Percentiles rank a stretch among this genome's conserved stretches.
Conservation (phyloP, 2,888 invertebrate species). For the Caenorhabditis doughertyi region DNA sequence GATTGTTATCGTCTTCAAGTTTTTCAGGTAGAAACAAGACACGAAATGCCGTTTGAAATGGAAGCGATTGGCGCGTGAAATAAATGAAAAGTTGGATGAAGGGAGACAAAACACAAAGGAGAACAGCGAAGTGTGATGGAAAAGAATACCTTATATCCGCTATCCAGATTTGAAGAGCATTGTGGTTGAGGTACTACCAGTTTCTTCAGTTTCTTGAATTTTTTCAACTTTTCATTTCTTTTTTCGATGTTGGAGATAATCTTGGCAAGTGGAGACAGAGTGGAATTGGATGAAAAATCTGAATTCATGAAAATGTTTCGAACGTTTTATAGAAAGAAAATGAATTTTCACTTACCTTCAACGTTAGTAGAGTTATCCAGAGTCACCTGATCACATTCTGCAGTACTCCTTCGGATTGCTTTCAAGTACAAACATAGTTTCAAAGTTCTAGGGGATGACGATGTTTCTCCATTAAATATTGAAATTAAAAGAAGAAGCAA, state of each 20-base stretch:
- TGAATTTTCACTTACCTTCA: conserved; percentile 25
- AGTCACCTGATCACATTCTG: conserved; percentile 43
- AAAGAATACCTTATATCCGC: conserved; percentile 48
- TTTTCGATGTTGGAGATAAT: conserved; percentile 65
- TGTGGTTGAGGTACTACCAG: conserved; percentile 7
- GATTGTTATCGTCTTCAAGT: conserved; percentile 52
- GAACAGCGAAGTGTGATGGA: no score
- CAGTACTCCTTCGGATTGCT: conserved; percentile 44
- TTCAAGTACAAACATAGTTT: conserved; percentile 56
- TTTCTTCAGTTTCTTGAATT: conserved; percentile 41
- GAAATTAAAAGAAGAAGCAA: conserved; percentile 18
- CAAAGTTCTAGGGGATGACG: conserved; percentile 49
- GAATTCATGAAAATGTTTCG: no score
- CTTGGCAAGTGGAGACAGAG: conserved; percentile 53
- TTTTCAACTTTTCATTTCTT: conserved; percentile 44
- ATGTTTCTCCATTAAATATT: conserved; percentile 8
- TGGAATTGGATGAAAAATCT: conserved; percentile 16
- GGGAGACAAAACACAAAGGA: not conserved
- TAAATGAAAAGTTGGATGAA: not conserved
- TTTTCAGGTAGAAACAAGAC: conserved; percentile 50
- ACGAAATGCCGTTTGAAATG: conserved; percentile 24
- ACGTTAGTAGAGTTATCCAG: conserved; percentile 19
- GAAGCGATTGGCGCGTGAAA: conserved; percentile 31
- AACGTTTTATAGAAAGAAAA: not conserved
- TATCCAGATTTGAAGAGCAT: conserved; percentile 30